These are phyloP conservation scores for Pseudomyrmex cubaensis DNA, from an alignment of 1,140 invertebrate genomes.

Conservation along the genomic window DNA sequence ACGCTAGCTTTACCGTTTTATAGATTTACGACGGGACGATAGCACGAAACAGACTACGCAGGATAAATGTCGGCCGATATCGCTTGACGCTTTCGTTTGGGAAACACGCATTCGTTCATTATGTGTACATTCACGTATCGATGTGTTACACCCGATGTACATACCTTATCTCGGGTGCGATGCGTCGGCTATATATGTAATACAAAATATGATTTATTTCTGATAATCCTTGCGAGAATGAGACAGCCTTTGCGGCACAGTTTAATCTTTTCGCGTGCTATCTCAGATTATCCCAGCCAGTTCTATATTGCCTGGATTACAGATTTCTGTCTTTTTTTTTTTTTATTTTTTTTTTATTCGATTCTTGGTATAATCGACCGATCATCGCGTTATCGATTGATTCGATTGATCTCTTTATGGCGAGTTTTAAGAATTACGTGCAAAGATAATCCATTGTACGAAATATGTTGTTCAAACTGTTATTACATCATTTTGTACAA, in stretches of 20 bases:
- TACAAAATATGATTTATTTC: slow-evolving; percentile 83
- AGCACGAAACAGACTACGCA: slow-evolving; percentile 58
- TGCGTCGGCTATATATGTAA: slow-evolving; percentile 69
- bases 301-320: slow-evolving; percentile 82
- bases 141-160: slow-evolving; percentile 45
- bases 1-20: slow-evolving; percentile 75
- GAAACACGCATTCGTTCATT: slow-evolving; percentile 69
- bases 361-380: slow-evolving; percentile 19
- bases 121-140: slow-evolving; percentile 61
- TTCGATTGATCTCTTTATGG: slow-evolving; percentile 18
- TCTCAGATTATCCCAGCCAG: slow-evolving; percentile 79
- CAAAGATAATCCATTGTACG: background rate
- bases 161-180: slow-evolving; percentile 66
- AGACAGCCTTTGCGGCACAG: slow-evolving; percentile 82
- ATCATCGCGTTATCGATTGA: slow-evolving; percentile 23
- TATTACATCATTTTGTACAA: slow-evolving; percentile 10
- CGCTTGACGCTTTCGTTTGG: too few species aligned
- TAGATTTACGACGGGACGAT: slow-evolving; percentile 75
- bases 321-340: slow-evolving; percentile 76
- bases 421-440: slow-evolving; percentile 11
- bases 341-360: slow-evolving; percentile 51
- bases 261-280: slow-evolving; percentile 79
- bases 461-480: too few species aligned
- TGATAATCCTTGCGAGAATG: slow-evolving; percentile 81
- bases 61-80: slow-evolving; percentile 64